Conservation (phyloP, 2,113 vertebrate species). For the Platysternon megacephalum region DNA sequence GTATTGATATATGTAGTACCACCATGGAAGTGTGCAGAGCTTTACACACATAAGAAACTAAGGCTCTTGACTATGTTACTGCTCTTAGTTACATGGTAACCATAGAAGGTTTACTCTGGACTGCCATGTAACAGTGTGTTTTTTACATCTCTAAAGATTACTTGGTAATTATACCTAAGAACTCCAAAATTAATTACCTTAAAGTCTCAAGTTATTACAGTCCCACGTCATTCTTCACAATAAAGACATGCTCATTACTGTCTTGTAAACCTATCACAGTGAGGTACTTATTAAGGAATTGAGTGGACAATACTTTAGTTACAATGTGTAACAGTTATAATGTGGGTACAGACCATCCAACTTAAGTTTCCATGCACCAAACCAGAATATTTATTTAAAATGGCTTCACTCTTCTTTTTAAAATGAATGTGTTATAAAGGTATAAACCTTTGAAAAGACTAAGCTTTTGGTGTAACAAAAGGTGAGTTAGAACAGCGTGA, state of each 20-base stretch:
- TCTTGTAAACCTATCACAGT: not conserved
- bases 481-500: not conserved
- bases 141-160: not conserved
- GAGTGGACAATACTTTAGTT: not conserved
- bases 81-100: not conserved
- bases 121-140: not conserved
- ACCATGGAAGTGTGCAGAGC: not conserved
- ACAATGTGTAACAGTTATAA: not conserved
- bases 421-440: not conserved
- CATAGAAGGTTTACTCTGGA: not conserved
- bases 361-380: not conserved
- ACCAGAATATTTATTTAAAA: conserved; percentile 8
- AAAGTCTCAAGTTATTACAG: not conserved
- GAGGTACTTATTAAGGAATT: not conserved
- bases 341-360: not conserved
- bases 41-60: not conserved
- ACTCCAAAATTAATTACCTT: not conserved
- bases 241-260: not conserved
- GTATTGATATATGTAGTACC: not conserved
- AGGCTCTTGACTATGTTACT: not conserved
- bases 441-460: not conserved
- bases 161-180: not conserved
- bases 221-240: not conserved
- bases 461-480: not conserved
- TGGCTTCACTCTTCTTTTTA: not conserved